Evolutionary conservation across 53 echinoderm and acorn worm genomes (phyloP).

Genomic region (Luidia sarsii): DNA sequence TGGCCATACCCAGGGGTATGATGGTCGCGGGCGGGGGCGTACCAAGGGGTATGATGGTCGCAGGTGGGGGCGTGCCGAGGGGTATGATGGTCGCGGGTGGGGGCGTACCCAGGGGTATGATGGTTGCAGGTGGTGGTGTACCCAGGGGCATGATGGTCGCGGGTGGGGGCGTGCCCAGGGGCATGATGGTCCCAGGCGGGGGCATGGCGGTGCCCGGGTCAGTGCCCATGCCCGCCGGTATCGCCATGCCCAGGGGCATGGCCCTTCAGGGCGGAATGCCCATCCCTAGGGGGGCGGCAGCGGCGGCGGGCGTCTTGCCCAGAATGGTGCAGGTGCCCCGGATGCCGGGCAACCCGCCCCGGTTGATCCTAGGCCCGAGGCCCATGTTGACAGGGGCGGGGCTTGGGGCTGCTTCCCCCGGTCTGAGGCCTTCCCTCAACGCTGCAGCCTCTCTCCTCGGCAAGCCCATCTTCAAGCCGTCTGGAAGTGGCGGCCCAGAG

Average conservation of each 20-base stretch:
- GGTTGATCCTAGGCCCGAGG: no score
- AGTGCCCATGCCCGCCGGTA: constrained; percentile 19
- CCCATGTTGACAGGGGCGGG: constrained; percentile 8
- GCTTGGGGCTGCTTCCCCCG: constrained; percentile 21
- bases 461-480: constrained; percentile 46
- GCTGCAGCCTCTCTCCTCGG: constrained; percentile 53
- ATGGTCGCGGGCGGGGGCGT: constrained; percentile 9
- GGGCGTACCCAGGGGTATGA: not conserved
- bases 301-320: constrained; percentile 4
- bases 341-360: not conserved
- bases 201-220: constrained; percentile 19
- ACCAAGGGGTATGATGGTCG: constrained; percentile 23
- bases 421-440: constrained; percentile 39
- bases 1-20: constrained; percentile 17
- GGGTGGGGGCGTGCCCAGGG: no score
- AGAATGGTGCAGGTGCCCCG: constrained; percentile 35
- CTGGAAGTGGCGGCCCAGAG: not conserved
- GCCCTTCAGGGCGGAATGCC: constrained; percentile 8
- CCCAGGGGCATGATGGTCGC: no score
- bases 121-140: no score
- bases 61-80: constrained; percentile 1
- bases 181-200: not conserved
- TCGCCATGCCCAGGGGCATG: constrained; percentile 33
- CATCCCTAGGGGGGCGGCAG: constrained; percentile 25
- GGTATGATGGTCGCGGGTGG: not conserved